Base-by-base conservation (phyloP, 2,888 invertebrate species). In the Lysandra coridon region DNA sequence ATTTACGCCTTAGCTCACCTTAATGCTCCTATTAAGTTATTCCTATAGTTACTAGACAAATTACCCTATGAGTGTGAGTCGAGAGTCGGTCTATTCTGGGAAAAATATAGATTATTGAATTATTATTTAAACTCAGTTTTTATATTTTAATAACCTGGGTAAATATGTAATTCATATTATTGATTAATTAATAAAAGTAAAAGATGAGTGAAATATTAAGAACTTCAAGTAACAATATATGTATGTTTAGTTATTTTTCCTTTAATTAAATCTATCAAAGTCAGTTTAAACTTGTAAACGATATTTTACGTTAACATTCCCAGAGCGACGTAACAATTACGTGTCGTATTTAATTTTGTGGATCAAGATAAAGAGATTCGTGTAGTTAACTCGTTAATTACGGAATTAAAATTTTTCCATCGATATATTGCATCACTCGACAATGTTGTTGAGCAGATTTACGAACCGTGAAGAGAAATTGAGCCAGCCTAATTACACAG, bases 391-490 rank as follows among this genome's bases (percentile, higher is more conserved):
- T 75, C 79, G 79, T 79, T 79, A 79, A 79, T 79, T 62, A 60
- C 74, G 49, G 33, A 74, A 79, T 79, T 78, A 78, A 78, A 73
- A 78, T 57, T 74, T 74, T 79, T 75, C 60, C 79, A 62, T 79
- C 60, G 79, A 79, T 79, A 75, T 75, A 75, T 79, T 79, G 75
- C 79, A 79, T 79, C 79, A 79, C 85, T 76, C 73, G 78, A 89
- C 89, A 88, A 82, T 87, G 89, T 89, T 88, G 87, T 85, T 87
- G 88, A 87, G 87, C 84, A 83, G 84, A 85, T 89, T 89, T 87
- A 89, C 87, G 88, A 86, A 89, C 88, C 91, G 89, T 91, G 87
- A 86, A 84, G 82, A 82, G 81, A 86, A 86, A 87, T 87, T 87
- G 86, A 85, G 86, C 85, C 84, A 81, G 82, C 83, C 83, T 85